phyloP scores from a whole-genome alignment of 2,797 vertebrate genomes.

The Borostomias antarcticus region DNA sequence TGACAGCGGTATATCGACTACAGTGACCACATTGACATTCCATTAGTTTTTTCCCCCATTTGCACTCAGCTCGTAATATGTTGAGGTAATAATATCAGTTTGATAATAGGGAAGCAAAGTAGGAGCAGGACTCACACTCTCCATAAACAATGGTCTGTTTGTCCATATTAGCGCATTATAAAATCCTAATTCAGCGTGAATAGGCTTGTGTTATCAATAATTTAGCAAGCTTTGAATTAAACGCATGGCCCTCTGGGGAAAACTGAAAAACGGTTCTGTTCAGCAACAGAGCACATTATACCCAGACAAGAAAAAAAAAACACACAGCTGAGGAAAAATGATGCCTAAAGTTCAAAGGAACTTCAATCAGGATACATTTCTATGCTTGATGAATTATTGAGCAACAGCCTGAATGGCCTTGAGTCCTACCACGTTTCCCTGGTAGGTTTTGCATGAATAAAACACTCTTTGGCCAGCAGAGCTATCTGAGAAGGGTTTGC shows the following conservation, averaged over 20 bases:
- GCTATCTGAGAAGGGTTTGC: conserved; percentile 45
- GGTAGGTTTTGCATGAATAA: conserved; percentile 78
- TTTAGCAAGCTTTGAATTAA: conserved; percentile 73
- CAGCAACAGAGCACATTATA: conserved; percentile 52
- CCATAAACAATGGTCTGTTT: conserved; percentile 42
- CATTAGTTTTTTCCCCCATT: conserved; percentile 10
- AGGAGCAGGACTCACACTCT: conserved; percentile 38
- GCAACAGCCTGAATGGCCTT: conserved; percentile 73
- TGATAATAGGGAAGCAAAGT: conserved; percentile 19
- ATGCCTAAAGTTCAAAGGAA: conserved; percentile 81
- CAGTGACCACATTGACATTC: conserved; percentile 19
- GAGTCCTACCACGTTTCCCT: conserved; percentile 68
- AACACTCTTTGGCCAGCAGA: conserved; percentile 68
- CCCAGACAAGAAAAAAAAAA: conserved; percentile 12
- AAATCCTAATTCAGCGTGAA: conserved; percentile 69
- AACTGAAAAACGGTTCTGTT: conserved; percentile 47
- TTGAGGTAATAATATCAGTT: conserved; percentile 23
- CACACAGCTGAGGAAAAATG: conserved; percentile 70
- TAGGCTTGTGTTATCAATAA: conserved; percentile 70
- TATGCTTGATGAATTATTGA: conserved; percentile 84
- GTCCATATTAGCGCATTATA: conserved; percentile 67
- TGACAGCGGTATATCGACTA: conserved; percentile 17
- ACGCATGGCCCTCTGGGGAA: conserved; percentile 47
- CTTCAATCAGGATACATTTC: conserved; percentile 83
- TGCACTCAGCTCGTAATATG: background rate